These are phyloP conservation scores for Boulengeromyrus knoepffleri DNA, from an alignment of 2,113 vertebrate genomes.

Conservation along the genomic window DNA sequence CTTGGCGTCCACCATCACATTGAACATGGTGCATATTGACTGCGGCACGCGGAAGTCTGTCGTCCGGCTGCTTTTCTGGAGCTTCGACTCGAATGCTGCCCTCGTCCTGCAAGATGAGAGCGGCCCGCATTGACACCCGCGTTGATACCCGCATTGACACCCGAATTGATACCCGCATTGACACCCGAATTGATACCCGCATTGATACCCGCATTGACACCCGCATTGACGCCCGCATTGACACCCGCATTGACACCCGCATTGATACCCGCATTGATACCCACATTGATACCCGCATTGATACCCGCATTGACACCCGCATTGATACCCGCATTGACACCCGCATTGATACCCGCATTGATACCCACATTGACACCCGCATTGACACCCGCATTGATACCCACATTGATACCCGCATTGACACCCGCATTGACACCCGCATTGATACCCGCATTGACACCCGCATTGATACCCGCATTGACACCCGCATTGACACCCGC, in stretches of 20 bases:
- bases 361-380: background rate
- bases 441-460: background rate
- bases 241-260: too few relatives aligned
- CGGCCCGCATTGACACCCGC: slow-evolving; percentile 24
- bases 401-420: background rate
- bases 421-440: background rate
- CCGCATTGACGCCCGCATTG: too few relatives aligned
- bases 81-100: slow-evolving; percentile 90
- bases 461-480: too few relatives aligned
- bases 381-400: too few relatives aligned
- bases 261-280: too few relatives aligned
- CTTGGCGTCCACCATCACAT: slow-evolving; percentile 98
- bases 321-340: too few relatives aligned
- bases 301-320: background rate
- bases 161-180: too few relatives aligned
- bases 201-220: too few relatives aligned
- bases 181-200: too few relatives aligned
- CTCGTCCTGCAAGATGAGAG: slow-evolving; percentile 72
- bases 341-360: too few relatives aligned
- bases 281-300: too few relatives aligned
- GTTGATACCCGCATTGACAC: too few relatives aligned
- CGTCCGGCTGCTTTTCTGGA: slow-evolving; percentile 93
- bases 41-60: slow-evolving; percentile 97
- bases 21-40: slow-evolving; percentile 99
- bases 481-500: background rate